These are phyloP conservation scores for Cephus sareptanus DNA, from an alignment of 2,888 invertebrate species.

Conservation along the genomic window DNA sequence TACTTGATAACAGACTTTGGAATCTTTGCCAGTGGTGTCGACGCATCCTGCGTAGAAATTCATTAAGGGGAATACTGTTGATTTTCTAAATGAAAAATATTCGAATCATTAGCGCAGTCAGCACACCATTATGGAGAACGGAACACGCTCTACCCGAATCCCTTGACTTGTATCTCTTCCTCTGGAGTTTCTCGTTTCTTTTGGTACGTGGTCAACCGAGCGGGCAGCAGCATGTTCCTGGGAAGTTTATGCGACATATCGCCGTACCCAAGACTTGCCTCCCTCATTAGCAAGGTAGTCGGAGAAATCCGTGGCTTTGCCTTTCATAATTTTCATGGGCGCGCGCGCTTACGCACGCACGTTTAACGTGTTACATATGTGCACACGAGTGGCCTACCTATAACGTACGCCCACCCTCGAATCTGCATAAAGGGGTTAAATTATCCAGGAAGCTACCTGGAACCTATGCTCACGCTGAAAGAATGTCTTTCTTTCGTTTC, in stretches of 20 bases:
- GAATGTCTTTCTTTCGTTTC: conserved; percentile 33
- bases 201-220: background rate
- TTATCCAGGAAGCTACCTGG: conserved; percentile 44
- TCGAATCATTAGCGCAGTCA: background rate
- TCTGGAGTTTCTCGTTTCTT: background rate
- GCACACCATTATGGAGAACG: background rate
- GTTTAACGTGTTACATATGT: background rate
- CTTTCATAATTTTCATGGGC: conserved; percentile 41
- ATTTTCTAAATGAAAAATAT: background rate
- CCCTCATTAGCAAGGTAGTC: conserved; percentile 48
- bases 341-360: conserved; percentile 28
- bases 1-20: background rate
- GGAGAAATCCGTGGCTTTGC: conserved; percentile 24
- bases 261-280: conserved; percentile 11
- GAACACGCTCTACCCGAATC: background rate
- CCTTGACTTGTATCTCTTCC: background rate
- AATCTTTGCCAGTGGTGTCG: background rate
- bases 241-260: conserved; percentile 31
- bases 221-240: conserved; percentile 19
- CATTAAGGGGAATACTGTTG: background rate
- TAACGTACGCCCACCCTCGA: conserved; percentile 36
- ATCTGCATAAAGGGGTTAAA: conserved; percentile 41
- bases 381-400: background rate
- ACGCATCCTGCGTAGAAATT: background rate
- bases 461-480: conserved; percentile 40